Base-by-base conservation (phyloP, 1,140 invertebrate species). In the Drosophila ohnishii region DNA sequence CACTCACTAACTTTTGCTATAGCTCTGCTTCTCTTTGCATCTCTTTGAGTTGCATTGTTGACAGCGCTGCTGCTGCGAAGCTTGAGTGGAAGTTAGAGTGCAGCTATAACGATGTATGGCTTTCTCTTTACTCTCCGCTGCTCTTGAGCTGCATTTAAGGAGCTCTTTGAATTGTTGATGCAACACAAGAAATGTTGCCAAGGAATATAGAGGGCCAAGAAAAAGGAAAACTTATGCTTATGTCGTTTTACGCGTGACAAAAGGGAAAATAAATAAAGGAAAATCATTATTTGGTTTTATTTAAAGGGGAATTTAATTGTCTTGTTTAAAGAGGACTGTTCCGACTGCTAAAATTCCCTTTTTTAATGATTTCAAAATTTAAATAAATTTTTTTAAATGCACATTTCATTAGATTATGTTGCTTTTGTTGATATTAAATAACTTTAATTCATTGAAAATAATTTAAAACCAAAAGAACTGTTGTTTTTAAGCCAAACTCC, bases 101-200 rank as follows among this genome's bases (percentile, higher is more conserved):
- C 72, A 72, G 19, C 50, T 63, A 44, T 6, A 32, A 16, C 9
- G n/a, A 37, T 16, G 13, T 19, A n/a, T 10, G n/a, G 50, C 64
- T 42, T 30, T 75, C 53, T 48, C 47, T 39, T 74, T 47, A 56
- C 22, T 66, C 42, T 62, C 25, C 4, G 32, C 35, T n/a, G 63
- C 80, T 55, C 79, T 82, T 66, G 11, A 34, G 42, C 11, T 69
- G 48, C 48, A 16, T 16, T 53, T 40, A 11, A 19, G 13, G 5
- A 39, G 25, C 50, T 62, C 60, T 62, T 32, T 19, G 34, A 19
- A 3, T 40, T 72, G 63, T 57, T 72, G 69, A 40, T 51, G 69
- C 69, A 72, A 72, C 69, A 72, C 45, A 1, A 5, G 5, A 51
- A 72, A 72, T 72, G 69, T 72, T 72, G 69, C 48, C 45, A 60